phyloP scores from a whole-genome alignment of 2,888 invertebrate species.

The Hyposoter didymator region DNA sequence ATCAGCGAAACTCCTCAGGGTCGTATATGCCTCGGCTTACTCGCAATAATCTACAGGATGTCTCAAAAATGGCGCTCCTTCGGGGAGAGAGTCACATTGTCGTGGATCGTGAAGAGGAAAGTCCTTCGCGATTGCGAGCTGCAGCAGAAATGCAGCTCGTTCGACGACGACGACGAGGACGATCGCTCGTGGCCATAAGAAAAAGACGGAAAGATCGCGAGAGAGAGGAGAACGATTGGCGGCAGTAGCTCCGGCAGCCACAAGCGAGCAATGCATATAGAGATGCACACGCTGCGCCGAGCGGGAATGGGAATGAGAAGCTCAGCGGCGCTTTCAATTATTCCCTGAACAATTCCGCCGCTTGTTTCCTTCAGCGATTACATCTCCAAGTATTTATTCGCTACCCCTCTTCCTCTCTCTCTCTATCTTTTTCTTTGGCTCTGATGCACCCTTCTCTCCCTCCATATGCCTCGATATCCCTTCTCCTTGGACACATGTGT shows the following conservation, averaged over 20 bases:
- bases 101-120: background rate
- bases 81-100: too few species aligned
- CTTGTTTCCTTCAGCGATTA: slow-evolving; percentile 84
- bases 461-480: slow-evolving; percentile 11
- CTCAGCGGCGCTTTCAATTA: slow-evolving; percentile 84
- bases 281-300: slow-evolving; percentile 68
- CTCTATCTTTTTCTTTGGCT: slow-evolving; percentile 29
- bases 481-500: slow-evolving; percentile 38
- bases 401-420: slow-evolving; percentile 68
- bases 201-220: slow-evolving; percentile 44
- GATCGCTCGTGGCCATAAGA: slow-evolving; percentile 46
- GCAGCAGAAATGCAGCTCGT: slow-evolving; percentile 59
- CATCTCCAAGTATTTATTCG: slow-evolving; percentile 84
- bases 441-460: slow-evolving; percentile 28
- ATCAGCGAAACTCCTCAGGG: slow-evolving; percentile 72
- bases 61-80: background rate
- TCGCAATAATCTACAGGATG: slow-evolving; percentile 20
- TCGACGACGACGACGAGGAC: slow-evolving; percentile 49
- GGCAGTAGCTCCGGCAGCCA: slow-evolving; percentile 68
- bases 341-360: slow-evolving; percentile 84
- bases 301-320: slow-evolving; percentile 83
- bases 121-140: slow-evolving; percentile 43
- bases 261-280: slow-evolving; percentile 68
- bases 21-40: slow-evolving; percentile 44
- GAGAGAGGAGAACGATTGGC: slow-evolving; percentile 69